phyloP scores from a whole-genome alignment of 2,113 vertebrate species.

The Delphinapterus leucas region DNA sequence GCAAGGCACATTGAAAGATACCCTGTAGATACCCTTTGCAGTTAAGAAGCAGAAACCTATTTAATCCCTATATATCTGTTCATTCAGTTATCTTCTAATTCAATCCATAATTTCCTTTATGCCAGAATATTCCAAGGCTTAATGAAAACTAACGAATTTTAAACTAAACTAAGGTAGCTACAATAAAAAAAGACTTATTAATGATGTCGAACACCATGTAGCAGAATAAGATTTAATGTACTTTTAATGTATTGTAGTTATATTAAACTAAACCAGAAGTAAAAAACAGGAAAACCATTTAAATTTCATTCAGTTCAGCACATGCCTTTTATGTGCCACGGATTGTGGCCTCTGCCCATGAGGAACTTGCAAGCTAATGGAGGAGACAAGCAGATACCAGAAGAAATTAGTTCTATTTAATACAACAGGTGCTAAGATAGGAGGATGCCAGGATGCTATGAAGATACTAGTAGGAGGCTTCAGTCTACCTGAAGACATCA shows the following conservation, averaged over 20 bases:
- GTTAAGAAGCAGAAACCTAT: neutral
- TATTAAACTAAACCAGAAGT: neutral
- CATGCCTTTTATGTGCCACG: neutral
- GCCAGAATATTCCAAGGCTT: neutral
- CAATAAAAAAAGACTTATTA: neutral
- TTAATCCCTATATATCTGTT: neutral
- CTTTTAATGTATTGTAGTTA: neutral
- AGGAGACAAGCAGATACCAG: neutral
- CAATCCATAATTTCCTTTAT: neutral
- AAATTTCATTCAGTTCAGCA: neutral
- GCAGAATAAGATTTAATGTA: neutral
- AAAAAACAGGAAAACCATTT: neutral
- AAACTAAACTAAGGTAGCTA: neutral
- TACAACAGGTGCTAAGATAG: neutral
- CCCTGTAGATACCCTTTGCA: neutral
- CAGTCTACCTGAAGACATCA: neutral
- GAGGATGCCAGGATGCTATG: neutral
- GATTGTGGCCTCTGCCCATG: neutral
- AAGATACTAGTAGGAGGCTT: neutral
- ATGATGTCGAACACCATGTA: neutral
- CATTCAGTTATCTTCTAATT: neutral
- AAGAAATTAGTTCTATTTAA: neutral
- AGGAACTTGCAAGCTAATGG: neutral
- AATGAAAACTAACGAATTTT: neutral
- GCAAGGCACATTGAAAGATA: neutral